Conservation (phyloP, 2,113 vertebrate species). For the Lota lota region DNA sequence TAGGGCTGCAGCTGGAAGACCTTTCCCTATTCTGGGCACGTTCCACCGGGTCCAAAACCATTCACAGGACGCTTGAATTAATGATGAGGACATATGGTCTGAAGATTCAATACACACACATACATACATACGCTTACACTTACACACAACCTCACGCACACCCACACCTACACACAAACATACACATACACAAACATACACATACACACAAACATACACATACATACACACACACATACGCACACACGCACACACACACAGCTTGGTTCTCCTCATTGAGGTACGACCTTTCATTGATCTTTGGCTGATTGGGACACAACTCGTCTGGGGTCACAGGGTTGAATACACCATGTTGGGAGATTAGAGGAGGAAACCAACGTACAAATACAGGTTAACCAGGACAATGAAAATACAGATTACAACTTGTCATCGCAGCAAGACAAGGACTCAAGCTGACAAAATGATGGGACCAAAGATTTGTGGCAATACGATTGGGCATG, state of each 20-base stretch:
- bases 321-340: background rate
- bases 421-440: background rate
- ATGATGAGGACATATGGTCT: background rate
- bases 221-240: too few relatives aligned
- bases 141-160: too few relatives aligned
- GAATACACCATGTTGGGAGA: conserved; percentile 9
- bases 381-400: background rate
- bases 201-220: too few relatives aligned
- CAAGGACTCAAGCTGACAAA: too few relatives aligned
- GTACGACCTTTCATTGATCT: conserved; percentile 10
- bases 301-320: background rate
- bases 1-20: background rate
- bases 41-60: background rate
- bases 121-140: too few relatives aligned
- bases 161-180: too few relatives aligned
- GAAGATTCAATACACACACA: background rate
- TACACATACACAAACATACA: too few relatives aligned
- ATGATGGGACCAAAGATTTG: too few relatives aligned
- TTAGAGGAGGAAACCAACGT: conserved; percentile 8
- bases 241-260: background rate
- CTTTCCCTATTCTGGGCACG: background rate
- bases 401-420: background rate
- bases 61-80: background rate
- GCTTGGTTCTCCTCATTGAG: background rate
- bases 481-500: too few relatives aligned